Evolutionary conservation across 2,797 vertebrate species (phyloP), one percentile per base, ranked within the genome.

Genomic region (Lutra lutra): DNA sequence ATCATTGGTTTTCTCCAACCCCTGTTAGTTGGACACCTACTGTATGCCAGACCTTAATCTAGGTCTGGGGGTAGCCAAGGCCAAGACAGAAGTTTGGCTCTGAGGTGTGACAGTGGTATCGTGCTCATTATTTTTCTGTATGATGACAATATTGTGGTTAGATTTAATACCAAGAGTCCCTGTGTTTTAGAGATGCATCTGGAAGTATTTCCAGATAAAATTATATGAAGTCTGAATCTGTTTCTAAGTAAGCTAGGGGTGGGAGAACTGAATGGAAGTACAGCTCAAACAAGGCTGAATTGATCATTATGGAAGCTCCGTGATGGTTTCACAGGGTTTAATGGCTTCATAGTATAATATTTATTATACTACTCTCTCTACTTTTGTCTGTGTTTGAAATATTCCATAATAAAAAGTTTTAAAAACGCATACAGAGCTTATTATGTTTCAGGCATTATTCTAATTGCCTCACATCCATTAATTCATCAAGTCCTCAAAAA

Each of bases 331-430:
- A 27, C 7, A 23, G 60, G 94, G 46, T 23, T 43, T 46, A 43
- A 43, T 46, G 40, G 40, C 25, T 73, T 73, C 72, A 29, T 8
- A 43, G 72, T n/a, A 21, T 35, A 54, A 78, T 79, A 73, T 88
- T 85, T 91, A 89, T 60, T 66, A n/a, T 7, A 13, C 25, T 5
- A 10, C 25, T 86, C 66, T 86, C 35, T 72, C 68, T 58, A 40
- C 58, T 86, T 95, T 94, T 79, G 60, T 89, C 51, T 87, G 3
- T 84, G 64, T 54, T 70, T 80, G 62, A 96, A 89, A 79, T 83
- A 56, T 72, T 75, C 43, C 84, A 23, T 75, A 51, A 66, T 92
- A 64, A 77, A 91, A 46, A 35, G 73, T 64, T 85, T 54, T 38
- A 5, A 79, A 93, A 92, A 83, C 46, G 7, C 54, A 73, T 8